Conservation (phyloP, 2,888 invertebrate species). For the Dioctria rufipes region DNA sequence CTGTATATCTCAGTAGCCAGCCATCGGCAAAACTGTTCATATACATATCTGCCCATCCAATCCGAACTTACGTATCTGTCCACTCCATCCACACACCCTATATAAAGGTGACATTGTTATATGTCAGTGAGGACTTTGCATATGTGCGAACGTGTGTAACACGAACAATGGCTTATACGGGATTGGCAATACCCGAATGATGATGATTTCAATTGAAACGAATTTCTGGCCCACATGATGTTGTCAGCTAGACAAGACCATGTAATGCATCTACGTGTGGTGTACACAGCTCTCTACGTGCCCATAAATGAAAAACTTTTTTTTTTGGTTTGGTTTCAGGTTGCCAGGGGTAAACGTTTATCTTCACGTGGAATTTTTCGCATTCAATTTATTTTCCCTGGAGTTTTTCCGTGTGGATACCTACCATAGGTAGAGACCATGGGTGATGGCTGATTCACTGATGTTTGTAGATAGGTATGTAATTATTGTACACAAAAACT, state of each 20-base stretch:
- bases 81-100: constrained; percentile 11
- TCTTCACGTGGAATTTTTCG: constrained; percentile 51
- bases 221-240: constrained; percentile 59
- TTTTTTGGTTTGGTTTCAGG: constrained; percentile 18
- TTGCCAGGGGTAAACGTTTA: constrained; percentile 48
- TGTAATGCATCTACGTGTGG: constrained; percentile 40
- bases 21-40: background rate
- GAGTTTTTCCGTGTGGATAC: constrained; percentile 19
- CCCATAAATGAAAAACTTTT: constrained; percentile 40
- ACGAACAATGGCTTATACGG: constrained; percentile 57
- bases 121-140: constrained; percentile 56
- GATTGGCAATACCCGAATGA: constrained; percentile 56
- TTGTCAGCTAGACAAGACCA: constrained; percentile 49
- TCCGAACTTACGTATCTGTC: constrained; percentile 24
- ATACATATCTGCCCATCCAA: constrained; percentile 32
- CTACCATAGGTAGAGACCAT: background rate
- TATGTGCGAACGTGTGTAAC: constrained; percentile 59
- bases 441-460: constrained; percentile 30
- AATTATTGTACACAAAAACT: constrained; percentile 43
- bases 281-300: background rate
- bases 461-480: constrained; percentile 43
- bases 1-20: constrained; percentile 41
- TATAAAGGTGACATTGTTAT: constrained; percentile 55
- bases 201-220: constrained; percentile 59
- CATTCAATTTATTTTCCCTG: constrained; percentile 50